Evolutionary conservation across 2,888 invertebrate species (phyloP).

Genomic region (Clanis bilineata): DNA sequence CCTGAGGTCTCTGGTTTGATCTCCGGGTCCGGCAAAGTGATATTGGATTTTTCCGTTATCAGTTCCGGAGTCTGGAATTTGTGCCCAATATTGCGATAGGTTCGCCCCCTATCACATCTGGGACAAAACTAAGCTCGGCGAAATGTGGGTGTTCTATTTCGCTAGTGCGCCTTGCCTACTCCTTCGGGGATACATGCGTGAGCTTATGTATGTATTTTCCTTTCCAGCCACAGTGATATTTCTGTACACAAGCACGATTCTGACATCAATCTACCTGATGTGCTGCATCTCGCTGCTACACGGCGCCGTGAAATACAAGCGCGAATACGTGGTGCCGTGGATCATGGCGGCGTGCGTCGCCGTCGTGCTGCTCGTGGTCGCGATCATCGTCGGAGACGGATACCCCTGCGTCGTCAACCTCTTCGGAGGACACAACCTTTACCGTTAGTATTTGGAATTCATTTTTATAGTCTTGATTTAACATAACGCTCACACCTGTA

Average conservation of each 20-base stretch:
- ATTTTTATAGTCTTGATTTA: no score
- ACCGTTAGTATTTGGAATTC: slow-evolving; percentile 47
- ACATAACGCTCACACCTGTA: no score
- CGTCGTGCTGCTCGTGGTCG: slow-evolving; percentile 57
- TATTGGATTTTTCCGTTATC: no score
- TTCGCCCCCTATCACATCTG: no score
- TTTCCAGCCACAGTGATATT: slow-evolving; percentile 72
- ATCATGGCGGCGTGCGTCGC: slow-evolving; percentile 68
- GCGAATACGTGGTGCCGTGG: slow-evolving; percentile 75
- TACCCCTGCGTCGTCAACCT: slow-evolving; percentile 66
- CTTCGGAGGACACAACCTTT: slow-evolving; percentile 71
- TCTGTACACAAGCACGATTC: slow-evolving; percentile 70
- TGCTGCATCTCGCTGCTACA: slow-evolving; percentile 73
- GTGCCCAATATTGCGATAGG: no score
- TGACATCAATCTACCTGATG: slow-evolving; percentile 72
- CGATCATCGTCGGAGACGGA: slow-evolving; percentile 61
- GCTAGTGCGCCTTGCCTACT: no score
- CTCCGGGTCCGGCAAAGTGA: no score
- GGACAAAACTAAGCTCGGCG: no score
- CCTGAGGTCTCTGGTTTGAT: no score
- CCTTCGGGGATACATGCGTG: background rate
- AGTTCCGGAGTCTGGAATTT: no score
- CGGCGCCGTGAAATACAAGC: slow-evolving; percentile 72
- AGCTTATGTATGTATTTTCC: background rate
- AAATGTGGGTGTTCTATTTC: no score